Base-by-base conservation (phyloP, 2,888 invertebrate genomes). In the Noctua comes region DNA sequence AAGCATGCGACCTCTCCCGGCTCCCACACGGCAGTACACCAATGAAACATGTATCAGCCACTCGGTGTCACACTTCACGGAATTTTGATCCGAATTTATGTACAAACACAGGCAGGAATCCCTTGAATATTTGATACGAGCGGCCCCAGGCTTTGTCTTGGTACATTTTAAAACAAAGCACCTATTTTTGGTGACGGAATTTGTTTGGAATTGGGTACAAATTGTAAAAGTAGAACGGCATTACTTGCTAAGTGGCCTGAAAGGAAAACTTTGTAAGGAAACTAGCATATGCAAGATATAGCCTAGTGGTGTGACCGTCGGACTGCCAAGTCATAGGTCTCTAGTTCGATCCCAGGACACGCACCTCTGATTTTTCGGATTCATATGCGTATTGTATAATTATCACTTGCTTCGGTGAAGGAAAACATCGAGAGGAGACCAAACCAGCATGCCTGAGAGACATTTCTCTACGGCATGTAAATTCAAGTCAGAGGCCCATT, bases 61-160 rank as follows among this genome's bases (percentile, higher is more conserved):
- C 82, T 74, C 76, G 69, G 69, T 86, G 85, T 80, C 88, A 69
- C 82, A 79, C 73, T 83, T 84, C 77, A 77, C 86, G 83, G 82
- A 85, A 86, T 88, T 89, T 89, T 89, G 84, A 86, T 82, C 77
- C 83, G 24, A 86, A 89, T 89, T 84, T 89, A 84, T 86, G 83
- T 85, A 85, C 69, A 72, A 76, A 84, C 76, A 72, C 64, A 43
- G 66, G 66, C 76, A 54, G 72, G 68, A 68, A 66, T 66, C 68
- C 64, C 64, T 82, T 89, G 79, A 88, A 89, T 89, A 84, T 88
- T 89, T 84, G 48, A 89, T 88, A 31, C 27, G 13, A 46, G 57
- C 76, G 68, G 79, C 66, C 80, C 71, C 21, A 76, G 68, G 64
- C 83, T 86, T 86, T 88, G 88, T 86, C 75, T 87, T 76, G 68